Base-by-base conservation (phyloP, 2,113 vertebrate genomes). In the Sminthopsis crassicaudata region DNA sequence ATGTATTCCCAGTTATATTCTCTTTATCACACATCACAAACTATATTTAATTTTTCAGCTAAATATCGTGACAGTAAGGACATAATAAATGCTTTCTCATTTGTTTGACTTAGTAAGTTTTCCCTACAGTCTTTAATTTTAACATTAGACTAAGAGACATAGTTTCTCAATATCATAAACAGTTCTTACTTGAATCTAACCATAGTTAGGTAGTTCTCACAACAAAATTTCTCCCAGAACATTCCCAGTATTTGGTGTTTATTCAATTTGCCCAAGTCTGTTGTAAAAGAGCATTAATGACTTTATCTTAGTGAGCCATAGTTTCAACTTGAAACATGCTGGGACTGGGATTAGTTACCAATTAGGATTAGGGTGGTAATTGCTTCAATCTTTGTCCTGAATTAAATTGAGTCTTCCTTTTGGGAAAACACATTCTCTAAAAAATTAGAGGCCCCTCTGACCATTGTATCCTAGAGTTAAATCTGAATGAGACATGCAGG, bases 321-420 rank as follows among this genome's bases (percentile, higher is more conserved):
- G 8, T 91, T 60, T 94, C n/a, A 46, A 24, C 46, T 46, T 67
- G 57, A 91, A 50, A 94, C 84, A 53, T 46, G n/a, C 1, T 46
- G 52, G n/a, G 16, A 51, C 91, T 26, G 91, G 2, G 67, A 2
- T 10, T 90, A 16, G 36, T 90, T 93, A 92, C 36, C 1, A 91
- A 22, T 91, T 14, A 93, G 42, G 27, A 88, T 23, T 67, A 88
- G 91, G 4, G 23, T 36, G 52, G 27, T 26, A 96, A 57, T 91
- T 96, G 50, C 50, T 94, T 76, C 95, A 94, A 89, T 46, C 60
- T 54, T 89, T 25, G 16, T 89, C 76, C n/a, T 92, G 25, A 30
- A 53, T 94, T 92, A 25, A 53, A 53, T 92, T 48, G 90, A 51
- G 27, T 50, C 42, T 90, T 67, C 30, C 57, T 36, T 36, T 67